Percentiles rank a stretch among this genome's conserved stretches.
Evolutionary conservation across 2,113 vertebrate species (phyloP).

Genomic region (Archilochus colubris): DNA sequence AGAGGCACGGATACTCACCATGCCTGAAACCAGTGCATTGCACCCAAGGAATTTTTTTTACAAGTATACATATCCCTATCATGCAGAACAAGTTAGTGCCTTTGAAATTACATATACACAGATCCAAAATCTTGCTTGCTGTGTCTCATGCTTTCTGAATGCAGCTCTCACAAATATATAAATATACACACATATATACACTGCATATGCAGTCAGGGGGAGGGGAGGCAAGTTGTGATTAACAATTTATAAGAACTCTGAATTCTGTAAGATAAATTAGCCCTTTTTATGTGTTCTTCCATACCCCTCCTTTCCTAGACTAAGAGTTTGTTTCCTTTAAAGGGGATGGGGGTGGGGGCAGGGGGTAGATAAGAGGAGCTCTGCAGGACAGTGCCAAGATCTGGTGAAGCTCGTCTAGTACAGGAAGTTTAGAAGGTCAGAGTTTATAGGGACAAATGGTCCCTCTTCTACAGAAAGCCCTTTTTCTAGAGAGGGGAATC

Average conservation of each 20-base stretch:
- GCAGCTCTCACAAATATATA: not conserved
- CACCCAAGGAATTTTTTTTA: not conserved
- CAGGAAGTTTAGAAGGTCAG: conserved; percentile 7
- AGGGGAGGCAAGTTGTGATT: accelerated
- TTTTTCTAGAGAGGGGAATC: not conserved
- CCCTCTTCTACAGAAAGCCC: not conserved
- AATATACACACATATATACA: no score
- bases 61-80: not conserved
- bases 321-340: not conserved
- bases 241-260: not conserved
- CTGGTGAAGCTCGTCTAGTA: not conserved
- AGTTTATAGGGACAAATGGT: not conserved
- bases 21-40: not conserved
- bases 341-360: accelerated
- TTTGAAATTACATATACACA: not conserved
- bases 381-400: not conserved
- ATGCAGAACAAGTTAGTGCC: not conserved
- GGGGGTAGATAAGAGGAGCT: not conserved
- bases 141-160: not conserved
- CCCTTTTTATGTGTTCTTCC: not conserved
- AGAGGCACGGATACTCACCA: not conserved
- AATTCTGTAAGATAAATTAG: not conserved
- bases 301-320: not conserved
- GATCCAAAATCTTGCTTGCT: not conserved
- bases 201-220: no score